Percentiles rank a stretch among this genome's conserved stretches.
These are phyloP conservation scores for Cyanistes caeruleus DNA, from an alignment of 2,113 vertebrate species.

Conservation along the genomic window DNA sequence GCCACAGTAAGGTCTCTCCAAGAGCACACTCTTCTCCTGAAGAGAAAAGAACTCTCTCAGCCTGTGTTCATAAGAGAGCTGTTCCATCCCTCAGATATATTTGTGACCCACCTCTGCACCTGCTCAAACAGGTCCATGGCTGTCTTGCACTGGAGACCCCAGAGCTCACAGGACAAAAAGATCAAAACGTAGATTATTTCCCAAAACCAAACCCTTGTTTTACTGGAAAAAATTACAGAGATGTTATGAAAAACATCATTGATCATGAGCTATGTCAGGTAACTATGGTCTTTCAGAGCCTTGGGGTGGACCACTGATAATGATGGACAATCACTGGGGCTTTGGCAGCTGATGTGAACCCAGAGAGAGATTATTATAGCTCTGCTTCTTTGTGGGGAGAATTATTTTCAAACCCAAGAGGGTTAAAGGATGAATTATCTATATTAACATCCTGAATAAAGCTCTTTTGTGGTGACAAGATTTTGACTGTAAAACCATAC, in stretches of 20 bases:
- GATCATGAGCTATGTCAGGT: not conserved
- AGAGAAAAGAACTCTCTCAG: not conserved
- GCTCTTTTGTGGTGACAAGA: not conserved
- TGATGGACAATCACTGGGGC: not conserved
- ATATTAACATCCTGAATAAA: not conserved
- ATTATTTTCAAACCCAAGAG: not conserved
- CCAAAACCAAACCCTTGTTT: not conserved
- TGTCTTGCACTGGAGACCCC: not conserved
- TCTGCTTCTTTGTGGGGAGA: not conserved
- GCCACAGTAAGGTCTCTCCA: fast-evolving
- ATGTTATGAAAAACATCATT: not conserved
- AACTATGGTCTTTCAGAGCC: not conserved
- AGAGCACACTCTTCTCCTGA: not conserved
- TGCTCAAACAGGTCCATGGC: fast-evolving
- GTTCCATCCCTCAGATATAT: not conserved
- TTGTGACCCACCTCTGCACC: not conserved
- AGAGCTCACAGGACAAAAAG: not conserved
- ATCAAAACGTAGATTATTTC: not conserved
- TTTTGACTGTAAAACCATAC: not conserved
- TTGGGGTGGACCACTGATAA: not conserved
- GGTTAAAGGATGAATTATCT: not conserved
- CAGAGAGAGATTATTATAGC: not conserved
- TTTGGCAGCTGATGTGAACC: not conserved
- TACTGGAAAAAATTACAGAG: not conserved
- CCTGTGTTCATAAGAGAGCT: not conserved